Base-by-base conservation (phyloP, 2,888 invertebrate genomes). In the Lasioglossum oenotherae region DNA sequence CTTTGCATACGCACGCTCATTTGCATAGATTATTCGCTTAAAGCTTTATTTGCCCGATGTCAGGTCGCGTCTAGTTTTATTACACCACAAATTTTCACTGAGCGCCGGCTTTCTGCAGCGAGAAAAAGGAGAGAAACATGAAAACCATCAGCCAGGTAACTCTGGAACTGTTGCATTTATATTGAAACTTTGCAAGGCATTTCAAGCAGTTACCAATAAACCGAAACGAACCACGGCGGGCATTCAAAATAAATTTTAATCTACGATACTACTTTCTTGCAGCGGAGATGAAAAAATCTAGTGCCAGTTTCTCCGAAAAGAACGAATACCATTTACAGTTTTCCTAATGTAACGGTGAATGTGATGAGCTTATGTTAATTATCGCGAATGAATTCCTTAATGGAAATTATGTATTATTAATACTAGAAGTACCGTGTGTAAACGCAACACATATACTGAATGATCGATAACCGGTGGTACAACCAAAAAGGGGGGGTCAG, bases 1-100 rank as follows among this genome's bases (percentile, higher is more conserved):
- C 10, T 41, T 41, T 41, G 12, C 71, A 41, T 38, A 41, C 71
- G 41, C 67, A 35, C 27, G 75, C 49, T 86, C 86, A 86, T 86
- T 86, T 86, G 69, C 86, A 82, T 80, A 86, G 77, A 74, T 79
- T 85, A 86, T 84, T 84, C 81, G 67, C 67, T 81, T 81, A 35
- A 85, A 86, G 81, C 81, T 86, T 85, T 81, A 86, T 78, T 75
- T 69, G 73, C 57, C 31, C 44, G 81, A 73, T 81, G 81, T 85
- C 86, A 75, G 67, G 75, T 23, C 78, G 64, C 67, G 80, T 76
- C 76, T 75, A 38, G 67, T 73, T 86, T 86, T 76, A 78, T 81
- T 85, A 49, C 78, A 27, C 57, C 44, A 64, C 78, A 46, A 86
- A 81, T 76, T 73, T 84, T 80, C 73, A 80, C 76, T 76, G 77